A percentile compares a stretch with the other conserved stretches of the same genome.
Evolutionary conservation across 1,140 invertebrate genomes (phyloP).

Genomic region (Scaptomyza pallida): DNA sequence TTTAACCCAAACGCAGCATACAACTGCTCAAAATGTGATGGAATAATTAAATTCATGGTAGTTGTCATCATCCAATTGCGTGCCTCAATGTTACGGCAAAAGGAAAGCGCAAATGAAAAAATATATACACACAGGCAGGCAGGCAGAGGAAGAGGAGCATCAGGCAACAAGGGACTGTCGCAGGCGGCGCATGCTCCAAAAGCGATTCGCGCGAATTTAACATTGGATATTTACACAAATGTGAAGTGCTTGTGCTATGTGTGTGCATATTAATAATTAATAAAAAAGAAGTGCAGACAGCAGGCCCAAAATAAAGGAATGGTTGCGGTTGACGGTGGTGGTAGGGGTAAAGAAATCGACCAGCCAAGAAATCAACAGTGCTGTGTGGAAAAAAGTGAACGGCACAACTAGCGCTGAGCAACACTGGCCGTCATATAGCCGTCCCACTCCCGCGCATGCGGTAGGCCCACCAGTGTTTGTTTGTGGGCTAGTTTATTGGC

Average conservation of each 20-base stretch:
- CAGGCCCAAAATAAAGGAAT: constrained; percentile 33
- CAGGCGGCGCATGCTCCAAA: constrained; percentile 32
- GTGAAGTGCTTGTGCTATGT: constrained; percentile 9
- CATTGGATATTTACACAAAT: constrained; percentile 6
- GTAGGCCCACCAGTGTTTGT: constrained; percentile 21
- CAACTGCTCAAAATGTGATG: constrained; percentile 3
- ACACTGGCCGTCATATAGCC: constrained; percentile 35
- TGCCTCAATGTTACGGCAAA: constrained; percentile 52
- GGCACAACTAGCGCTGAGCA: constrained; percentile 43
- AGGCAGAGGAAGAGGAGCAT: constrained; percentile 13
- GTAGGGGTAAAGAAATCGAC: constrained; percentile 26
- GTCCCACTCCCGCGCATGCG: constrained; percentile 47
- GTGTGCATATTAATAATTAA: constrained; percentile 38
- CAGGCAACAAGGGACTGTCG: constrained; percentile 5
- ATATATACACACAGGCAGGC: constrained; percentile 48
- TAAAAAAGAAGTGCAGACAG: constrained; percentile 41
- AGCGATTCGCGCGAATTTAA: constrained; percentile 24
- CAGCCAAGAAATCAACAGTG: constrained; percentile 53
- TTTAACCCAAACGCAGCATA: neutral
- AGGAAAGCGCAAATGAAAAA: constrained; percentile 56
- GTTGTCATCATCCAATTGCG: constrained; percentile 47
- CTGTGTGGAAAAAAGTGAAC: constrained; percentile 51
- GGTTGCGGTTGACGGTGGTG: constrained; percentile 1
- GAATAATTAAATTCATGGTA: constrained; percentile 6
- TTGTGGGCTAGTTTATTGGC: constrained; percentile 54